These are phyloP conservation scores for Microcaecilia unicolor DNA, from an alignment of 2,797 vertebrate species.

Conservation along the genomic window DNA sequence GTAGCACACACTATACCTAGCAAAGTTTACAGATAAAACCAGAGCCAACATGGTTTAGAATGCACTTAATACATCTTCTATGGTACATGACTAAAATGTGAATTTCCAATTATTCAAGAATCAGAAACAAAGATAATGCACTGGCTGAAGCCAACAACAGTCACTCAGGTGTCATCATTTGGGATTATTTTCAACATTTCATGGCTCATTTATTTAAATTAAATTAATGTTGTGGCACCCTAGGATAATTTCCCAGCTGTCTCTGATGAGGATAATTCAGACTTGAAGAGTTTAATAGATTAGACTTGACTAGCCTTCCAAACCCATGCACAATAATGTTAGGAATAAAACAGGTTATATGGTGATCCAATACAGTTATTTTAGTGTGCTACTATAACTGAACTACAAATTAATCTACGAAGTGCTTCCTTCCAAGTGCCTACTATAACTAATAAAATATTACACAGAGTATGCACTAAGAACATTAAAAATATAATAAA, in stretches of 20 bases:
- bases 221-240: slow-evolving; percentile 39
- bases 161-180: slow-evolving; percentile 34
- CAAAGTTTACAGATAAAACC: slow-evolving; percentile 7
- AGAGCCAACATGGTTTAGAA: too few species aligned
- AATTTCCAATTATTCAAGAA: slow-evolving; percentile 23
- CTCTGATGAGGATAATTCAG: slow-evolving; percentile 28
- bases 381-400: slow-evolving; percentile 11
- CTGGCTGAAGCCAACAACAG: slow-evolving; percentile 31
- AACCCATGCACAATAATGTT: too few species aligned
- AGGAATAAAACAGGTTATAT: slow-evolving; percentile 2
- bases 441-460: too few species aligned
- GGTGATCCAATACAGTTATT: background rate
- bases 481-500: too few species aligned
- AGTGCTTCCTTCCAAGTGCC: too few species aligned
- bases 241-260: slow-evolving; percentile 40
- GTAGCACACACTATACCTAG: background rate
- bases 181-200: slow-evolving; percentile 48
- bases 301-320: slow-evolving; percentile 16
- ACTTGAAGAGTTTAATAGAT: slow-evolving; percentile 17
- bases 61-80: slow-evolving; percentile 6
- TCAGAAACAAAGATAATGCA: slow-evolving; percentile 26
- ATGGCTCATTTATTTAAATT: slow-evolving; percentile 51
- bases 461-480: too few species aligned
- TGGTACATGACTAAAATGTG: background rate
- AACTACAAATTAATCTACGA: too few species aligned